Evolutionary conservation across 2,113 vertebrate species (phyloP), one percentile per base, ranked within the genome.

Genomic region (Guaruba guarouba): DNA sequence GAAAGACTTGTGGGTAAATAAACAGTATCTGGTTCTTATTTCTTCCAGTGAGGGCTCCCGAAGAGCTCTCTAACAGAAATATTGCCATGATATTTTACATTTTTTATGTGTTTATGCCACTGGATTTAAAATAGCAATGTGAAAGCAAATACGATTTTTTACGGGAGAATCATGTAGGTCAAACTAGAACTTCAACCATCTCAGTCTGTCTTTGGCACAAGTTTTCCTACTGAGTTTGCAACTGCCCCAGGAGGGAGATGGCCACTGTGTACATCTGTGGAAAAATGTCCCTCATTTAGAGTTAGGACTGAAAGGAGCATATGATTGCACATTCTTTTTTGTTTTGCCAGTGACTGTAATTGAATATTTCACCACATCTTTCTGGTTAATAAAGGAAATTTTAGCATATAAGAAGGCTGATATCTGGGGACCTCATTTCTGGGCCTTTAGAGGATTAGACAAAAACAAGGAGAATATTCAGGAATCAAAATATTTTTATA

Each of bases 221-320:
- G 0, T 25, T 57, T 71, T 86, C 70, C 41, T 35, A 16, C 9
- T 28, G 44, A 3, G 3, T 29, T 87, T 91, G 39, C 24, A 52
- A 0, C 48, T 27, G 10, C 55, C 27, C 35, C 74, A 49, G 48
- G 31, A 57, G 10, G 17, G 19, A 84, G 37, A 12, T 20, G 43
- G 43, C 88, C 33, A 61, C 11, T 2, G 6, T 1, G 2, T 35
- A n/a, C 31, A 66, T 10, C 0, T 3, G 10, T 79, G 29, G 77
- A 74, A 94, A 90, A 90, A 29, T 1, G 1, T 17, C 59, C 20
- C 20, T 0, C 2, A 33, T 22, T 51, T 84, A 62, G 13, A n/a
- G 18, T 7, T 51, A 18, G 23, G 27, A 51, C 35, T 68, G 29
- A 51, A 75, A 84, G 19, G 14, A 69, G 10, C 15, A 70, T 6